Evolutionary conservation across 1,140 invertebrate species (phyloP), one percentile per base, ranked within the genome.

Genomic region (Papilio polytes): DNA sequence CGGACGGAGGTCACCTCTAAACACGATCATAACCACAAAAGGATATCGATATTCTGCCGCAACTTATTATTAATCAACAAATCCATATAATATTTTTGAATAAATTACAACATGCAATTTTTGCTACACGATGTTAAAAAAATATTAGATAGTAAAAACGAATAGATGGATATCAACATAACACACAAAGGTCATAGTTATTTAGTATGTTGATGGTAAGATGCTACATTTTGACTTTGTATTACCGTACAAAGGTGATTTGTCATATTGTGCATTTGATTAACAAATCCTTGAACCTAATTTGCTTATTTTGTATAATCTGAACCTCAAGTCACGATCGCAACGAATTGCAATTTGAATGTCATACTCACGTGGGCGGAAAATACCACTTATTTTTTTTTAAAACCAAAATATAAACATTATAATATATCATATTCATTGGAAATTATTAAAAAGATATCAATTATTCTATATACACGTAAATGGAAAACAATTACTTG

Each of bases 21-120:
- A 77, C 74, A 66, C 13, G 31, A 78, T 63, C 36, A 78, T 78
- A 78, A 78, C 77, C 77, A 78, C 77, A 66, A 78, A 78, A 78
- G 77, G 77, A 78, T 78, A 78, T 66, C 20, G 77, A 78, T 78
- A 66, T 78, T 66, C 53, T 66, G 77, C 77, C 56, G 12, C 77
- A 78, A 78, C 31, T 3, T 78, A 78, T 66, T 78, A 78, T 78
- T 66, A 70, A 18, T 63, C n/a, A 56, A 78, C 53, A 10, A 44
- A 22, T 76, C 31, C 9, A 48, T 26, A 26, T 13, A 22, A 8
- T 13, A 51, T 53, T 15, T 53, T 15, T 26, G 20, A 51, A 51
- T 76, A 76, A 51, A 70, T 70, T 70, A 70, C 26, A 70, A 70
- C 36, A 31, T 70, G 26, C 26, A 31, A 36, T 70, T 70, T 70